Base-by-base conservation (phyloP, 2,113 vertebrate species). In the Dasypus novemcinctus region DNA sequence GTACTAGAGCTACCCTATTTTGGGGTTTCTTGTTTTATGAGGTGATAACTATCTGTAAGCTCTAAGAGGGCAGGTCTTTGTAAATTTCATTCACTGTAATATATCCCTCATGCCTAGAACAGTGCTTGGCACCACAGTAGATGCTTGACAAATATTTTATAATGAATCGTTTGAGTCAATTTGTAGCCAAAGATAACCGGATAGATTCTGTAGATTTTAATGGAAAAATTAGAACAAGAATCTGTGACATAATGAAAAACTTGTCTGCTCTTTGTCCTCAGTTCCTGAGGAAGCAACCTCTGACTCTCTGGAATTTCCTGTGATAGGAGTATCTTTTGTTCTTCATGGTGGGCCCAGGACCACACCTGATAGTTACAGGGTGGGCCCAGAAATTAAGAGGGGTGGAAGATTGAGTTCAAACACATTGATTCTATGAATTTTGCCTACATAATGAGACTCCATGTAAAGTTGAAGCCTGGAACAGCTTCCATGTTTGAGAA, bases 191-290 rank as follows among this genome's bases (percentile, higher is more conserved):
- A 84, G 29, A 36, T 69, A 83, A 61, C 52, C 84, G 68, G 46
- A 57, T 23, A 64, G 36, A 86, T 72, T 94, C 76, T 52, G 33
- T 91, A 57, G 21, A 1, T 78, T 93, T 88, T 78, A 69, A 54
- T 87, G 83, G 41, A 15, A 78, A 78, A 96, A 92, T 76, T 64
- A 87, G n/a, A 59, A 41, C 25, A 90, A 80, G 69, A 93, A 93
- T 63, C 10, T 80, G 54, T 20, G 18, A 4, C 18, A 57, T 57
- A 57, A 57, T 20, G 54, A 57, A 57, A 57, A 57, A 57, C 18
- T 57, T 57, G 54, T 18, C 54, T 57, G 54, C 6, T 57, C 54
- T 57, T 57, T 57, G 20, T 57, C 20, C 54, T 21, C 54, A 57
- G 20, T 57, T 57, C 54, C 54, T 57, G 54, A 57, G 54, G 54